Evolutionary conservation across 2,888 invertebrate genomes (phyloP), one percentile per base, ranked within the genome.

Genomic region (Drosophila ezoana): DNA sequence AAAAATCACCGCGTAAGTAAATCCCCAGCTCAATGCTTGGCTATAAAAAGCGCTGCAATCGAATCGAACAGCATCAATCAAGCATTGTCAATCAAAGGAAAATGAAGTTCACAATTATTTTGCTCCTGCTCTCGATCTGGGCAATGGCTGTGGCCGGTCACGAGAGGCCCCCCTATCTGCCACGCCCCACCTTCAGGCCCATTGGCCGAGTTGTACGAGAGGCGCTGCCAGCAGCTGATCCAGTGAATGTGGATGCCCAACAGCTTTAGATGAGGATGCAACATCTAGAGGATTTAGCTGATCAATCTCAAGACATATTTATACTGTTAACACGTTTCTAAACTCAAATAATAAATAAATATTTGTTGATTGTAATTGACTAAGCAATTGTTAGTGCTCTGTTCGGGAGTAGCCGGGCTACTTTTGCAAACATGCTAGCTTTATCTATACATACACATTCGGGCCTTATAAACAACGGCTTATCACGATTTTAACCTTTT

Each of bases 81-180:
- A 48, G 23, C 35, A 28, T 56, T 38, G 63, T 8, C n/a, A 32
- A 53, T 13, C 32, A 3, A 14, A 41, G 32, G 3, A 68, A 9
- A 41, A 73, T 73, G 74, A 73, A 73, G 33, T 63, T 37, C 51
- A 10, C 62, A 63, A 45, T 73, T 38, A 9, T 51, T 16, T 0
- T 73, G 5, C 37, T 73, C 16, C 59, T 73, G 23, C 13, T 73
- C 1, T 40, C 56, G 2, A 14, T 67, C 44, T 60, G 43, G 20
- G 67, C 43, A 14, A n/a, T 73, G 59, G 56, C 35, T 18, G 14
- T 59, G 38, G 65, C 51, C 2, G 61, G 10, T 0, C 14, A 64
- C 3, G 59, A 56, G 10, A 37, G 35, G 20, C 52, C 48, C 0
- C 56, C 44, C 14, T 52, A 64, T 37, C 28, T 40, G 16, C 59